Conservation (phyloP, 2,888 invertebrate genomes). For the Harpagoxenus sublaevis region DNA sequence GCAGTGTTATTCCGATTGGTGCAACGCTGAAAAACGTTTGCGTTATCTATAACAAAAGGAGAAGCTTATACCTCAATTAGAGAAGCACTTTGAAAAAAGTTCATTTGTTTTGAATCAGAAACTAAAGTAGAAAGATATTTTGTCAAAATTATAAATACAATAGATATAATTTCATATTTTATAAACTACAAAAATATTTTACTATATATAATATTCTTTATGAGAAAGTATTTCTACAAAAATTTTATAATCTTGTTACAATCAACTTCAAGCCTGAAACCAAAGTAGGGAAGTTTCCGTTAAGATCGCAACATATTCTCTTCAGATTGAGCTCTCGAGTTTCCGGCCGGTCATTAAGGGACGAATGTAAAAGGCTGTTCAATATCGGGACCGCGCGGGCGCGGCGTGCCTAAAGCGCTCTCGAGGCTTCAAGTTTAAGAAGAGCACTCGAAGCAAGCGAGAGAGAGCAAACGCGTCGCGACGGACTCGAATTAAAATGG, state of each 20-base stretch:
- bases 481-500: conserved; percentile 82
- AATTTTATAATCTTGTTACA: neutral
- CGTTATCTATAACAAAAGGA: neutral
- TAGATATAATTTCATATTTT: too few species aligned
- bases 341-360: conserved; percentile 55
- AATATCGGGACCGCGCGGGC: neutral
- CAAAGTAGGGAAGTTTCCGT: conserved; percentile 1
- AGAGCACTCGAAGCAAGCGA: conserved; percentile 61
- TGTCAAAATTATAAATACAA: neutral
- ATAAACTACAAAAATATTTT: too few species aligned
- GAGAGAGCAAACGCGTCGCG: conserved; percentile 65
- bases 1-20: neutral
- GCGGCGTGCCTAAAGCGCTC: conserved; percentile 41
- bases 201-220: neutral
- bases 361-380: conserved; percentile 48
- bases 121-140: neutral
- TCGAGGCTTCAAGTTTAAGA: conserved; percentile 61
- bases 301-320: conserved; percentile 9
- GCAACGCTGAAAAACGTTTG: neutral
- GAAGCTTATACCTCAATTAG: neutral
- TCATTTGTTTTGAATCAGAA: neutral
- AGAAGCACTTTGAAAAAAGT: neutral
- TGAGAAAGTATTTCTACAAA: neutral
- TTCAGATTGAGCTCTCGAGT: conserved; percentile 11
- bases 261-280: neutral